Evolutionary conservation across 2,888 invertebrate species (phyloP), one percentile per base, ranked within the genome.

Genomic region (Thymelicus acteon): DNA sequence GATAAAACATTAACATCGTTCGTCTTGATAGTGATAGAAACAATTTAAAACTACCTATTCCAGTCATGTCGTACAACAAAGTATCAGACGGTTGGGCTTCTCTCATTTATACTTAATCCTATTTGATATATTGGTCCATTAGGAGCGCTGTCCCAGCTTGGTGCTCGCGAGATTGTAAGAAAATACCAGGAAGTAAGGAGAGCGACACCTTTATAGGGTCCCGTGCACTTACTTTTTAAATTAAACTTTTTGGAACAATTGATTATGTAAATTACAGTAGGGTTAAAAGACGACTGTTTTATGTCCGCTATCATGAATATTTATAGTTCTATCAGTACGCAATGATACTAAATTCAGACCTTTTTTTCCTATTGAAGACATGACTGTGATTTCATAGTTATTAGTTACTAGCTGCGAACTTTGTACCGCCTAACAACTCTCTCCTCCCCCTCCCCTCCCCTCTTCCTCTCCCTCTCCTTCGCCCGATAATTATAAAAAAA

Each of bases 81-180:
- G 85, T 88, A 89, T 85, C 85, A 84, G 83, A 82, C 82, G 81
- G 83, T 82, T 86, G 84, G 82, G 85, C 83, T 85, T 79, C 84
- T 87, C 90, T 89, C 89, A 88, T 91, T 91, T 90, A 87, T 86
- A 89, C 84, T 86, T 90, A 92, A 92, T 92, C 90, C 91, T 85
- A 81, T 91, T 90, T 92, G 92, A 92, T 91, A 90, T 90, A 92
- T 91, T 87, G 90, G 86, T 80, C 89, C 89, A 91, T 92, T 91
- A 92, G 84, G 85, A 86, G 83, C 83, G 86, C 84, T 86, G 89
- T 90, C 88, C 85, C 82, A 80, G 83, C 82, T 82, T 77, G 83
- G 80, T 82, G 80, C 84, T 78, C 85, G 82, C 80, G 87, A 87
- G 86, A 85, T 88, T 89, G 87, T 88, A 87, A 89, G 89, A 89